Evolutionary conservation across 1,140 invertebrate species (phyloP).

Genomic region (Conus betulinus): DNA sequence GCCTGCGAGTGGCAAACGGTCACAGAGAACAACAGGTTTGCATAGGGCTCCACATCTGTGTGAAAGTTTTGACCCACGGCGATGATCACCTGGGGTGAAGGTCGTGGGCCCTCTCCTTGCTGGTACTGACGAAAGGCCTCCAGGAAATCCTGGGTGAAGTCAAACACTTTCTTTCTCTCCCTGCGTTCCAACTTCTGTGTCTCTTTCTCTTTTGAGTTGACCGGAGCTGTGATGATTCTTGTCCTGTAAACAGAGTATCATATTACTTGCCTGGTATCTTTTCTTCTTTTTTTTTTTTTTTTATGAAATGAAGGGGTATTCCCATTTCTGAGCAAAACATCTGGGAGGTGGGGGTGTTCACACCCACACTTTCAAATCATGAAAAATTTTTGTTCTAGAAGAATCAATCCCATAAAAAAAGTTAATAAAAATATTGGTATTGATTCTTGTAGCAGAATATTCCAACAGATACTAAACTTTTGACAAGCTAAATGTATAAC

Average conservation of each 20-base stretch:
- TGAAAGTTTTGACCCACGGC: conserved; percentile 56
- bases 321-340: too few species aligned
- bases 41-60: conserved; percentile 30
- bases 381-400: too few species aligned
- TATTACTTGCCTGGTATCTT: neutral
- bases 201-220: conserved; percentile 10
- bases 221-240: neutral
- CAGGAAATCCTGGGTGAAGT: conserved; percentile 47
- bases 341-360: too few species aligned
- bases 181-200: conserved; percentile 4
- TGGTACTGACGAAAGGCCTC: conserved; percentile 46
- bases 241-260: neutral
- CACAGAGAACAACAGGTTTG: conserved; percentile 51
- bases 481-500: too few species aligned
- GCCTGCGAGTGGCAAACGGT: conserved; percentile 46
- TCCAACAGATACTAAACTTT: too few species aligned
- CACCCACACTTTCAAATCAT: too few species aligned
- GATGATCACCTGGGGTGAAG: conserved; percentile 50
- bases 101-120: conserved; percentile 42
- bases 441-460: too few species aligned
- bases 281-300: neutral
- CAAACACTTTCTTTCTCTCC: conserved; percentile 47
- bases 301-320: too few species aligned
- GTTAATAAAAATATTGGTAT: too few species aligned
- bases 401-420: too few species aligned